Evolutionary conservation across 2,113 vertebrate genomes (phyloP), one percentile per base, ranked within the genome.

Genomic region (Camelus bactrianus): DNA sequence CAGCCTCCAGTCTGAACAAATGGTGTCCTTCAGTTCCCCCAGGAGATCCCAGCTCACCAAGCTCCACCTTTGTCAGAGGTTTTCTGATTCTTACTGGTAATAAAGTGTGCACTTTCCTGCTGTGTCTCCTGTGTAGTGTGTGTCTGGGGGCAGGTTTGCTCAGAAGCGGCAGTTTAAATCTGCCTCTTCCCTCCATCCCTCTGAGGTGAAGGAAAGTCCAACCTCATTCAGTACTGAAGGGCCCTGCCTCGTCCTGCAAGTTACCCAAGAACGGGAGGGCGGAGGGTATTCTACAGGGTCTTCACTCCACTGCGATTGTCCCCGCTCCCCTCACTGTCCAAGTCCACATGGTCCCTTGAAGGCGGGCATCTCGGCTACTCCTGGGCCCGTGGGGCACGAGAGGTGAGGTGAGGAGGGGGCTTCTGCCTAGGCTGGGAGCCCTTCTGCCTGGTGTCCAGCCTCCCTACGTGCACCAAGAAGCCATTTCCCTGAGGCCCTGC

Each of bases 51-150:
- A 81, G 12, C 13, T 95, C 67, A 87, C 15, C 17, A 82, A 67
- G 52, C 4, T 89, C 56, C 46, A 64, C 8, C 24, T 80, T 16
- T 86, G 42, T 87, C 48, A 50, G 14, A 26, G 1, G 1, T 79
- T 96, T 93, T 73, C 16, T 83, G 38, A 15, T 56, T 5, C 14
- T 90, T 73, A 73, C 26, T 92, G 30, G 6, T 93, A 96, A 89
- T 92, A 89, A 89, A 82, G 15, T 93, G 15, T 79, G 5, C 1
- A 56, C 20, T 88, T 95, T 52, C 50, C 24, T 91, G 11, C 52
- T 92, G 15, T 93, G 64, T 76, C 52, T 93, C 54, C 52, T 85
- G 38, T 89, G 60, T 94, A 15, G 48, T 62, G 19, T 97, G 32
- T 85, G 30, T 42, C 20, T 60, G 0, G 10, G 64, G 79, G 3